phyloP scores from a whole-genome alignment of 2,797 vertebrate species.

The Melanotaenia parkinsoni region DNA sequence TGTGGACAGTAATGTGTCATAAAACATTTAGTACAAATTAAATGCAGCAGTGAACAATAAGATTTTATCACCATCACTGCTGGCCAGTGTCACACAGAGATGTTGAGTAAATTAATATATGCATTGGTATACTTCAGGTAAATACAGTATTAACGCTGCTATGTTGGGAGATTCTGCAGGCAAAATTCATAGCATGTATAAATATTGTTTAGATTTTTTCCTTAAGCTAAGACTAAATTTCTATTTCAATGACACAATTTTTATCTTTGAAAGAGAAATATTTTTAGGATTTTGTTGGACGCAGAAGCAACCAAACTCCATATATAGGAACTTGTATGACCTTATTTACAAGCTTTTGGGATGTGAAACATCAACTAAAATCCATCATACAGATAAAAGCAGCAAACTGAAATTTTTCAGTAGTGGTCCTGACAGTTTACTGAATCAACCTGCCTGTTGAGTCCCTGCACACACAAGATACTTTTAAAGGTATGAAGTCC shows the following conservation, averaged over 20 bases:
- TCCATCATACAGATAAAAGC: background rate
- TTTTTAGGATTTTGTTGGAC: no score
- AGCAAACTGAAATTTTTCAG: background rate
- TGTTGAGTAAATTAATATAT: background rate
- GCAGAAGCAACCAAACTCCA: background rate
- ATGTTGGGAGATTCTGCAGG: background rate
- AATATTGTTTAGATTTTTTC: background rate
- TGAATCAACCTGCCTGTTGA: background rate
- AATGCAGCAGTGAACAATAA: conserved; percentile 18
- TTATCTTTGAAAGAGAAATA: background rate
- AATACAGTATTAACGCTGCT: background rate
- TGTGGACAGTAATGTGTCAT: conserved; percentile 17
- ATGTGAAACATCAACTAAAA: background rate
- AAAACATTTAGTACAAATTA: conserved; percentile 21
- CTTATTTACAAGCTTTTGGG: background rate
- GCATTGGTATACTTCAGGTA: background rate
- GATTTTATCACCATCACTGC: conserved; percentile 7
- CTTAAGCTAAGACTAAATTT: background rate
- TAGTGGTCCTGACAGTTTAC: background rate
- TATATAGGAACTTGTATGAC: background rate
- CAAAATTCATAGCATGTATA: no score
- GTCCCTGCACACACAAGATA: background rate
- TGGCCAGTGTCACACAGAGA: background rate
- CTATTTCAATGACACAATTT: background rate
- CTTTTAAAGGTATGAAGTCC: background rate